Conservation (phyloP, 1,140 invertebrate genomes). For the Leptopilina boulardi region DNA sequence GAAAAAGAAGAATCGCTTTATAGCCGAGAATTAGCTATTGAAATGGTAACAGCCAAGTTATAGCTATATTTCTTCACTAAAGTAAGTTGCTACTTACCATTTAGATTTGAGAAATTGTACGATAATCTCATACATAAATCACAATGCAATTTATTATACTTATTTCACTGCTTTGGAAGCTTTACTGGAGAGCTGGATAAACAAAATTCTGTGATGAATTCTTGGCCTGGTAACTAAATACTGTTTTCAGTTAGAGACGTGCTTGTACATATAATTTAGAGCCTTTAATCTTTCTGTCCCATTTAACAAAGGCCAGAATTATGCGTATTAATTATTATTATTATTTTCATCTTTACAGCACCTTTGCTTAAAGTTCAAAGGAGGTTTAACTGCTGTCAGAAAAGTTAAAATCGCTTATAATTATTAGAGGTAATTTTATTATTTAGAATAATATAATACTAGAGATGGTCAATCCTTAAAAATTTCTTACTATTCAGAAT, state of each 20-base stretch:
- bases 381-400: too few species aligned
- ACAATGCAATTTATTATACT: slow-evolving; percentile 2
- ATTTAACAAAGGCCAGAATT: not conserved
- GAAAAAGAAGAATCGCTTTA: too few species aligned
- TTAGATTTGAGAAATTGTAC: not conserved
- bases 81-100: not conserved
- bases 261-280: not conserved
- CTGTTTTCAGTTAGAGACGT: not conserved
- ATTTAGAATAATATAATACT: too few species aligned
- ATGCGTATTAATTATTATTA: too few species aligned
- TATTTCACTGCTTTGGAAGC: slow-evolving; percentile 12
- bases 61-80: not conserved
- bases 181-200: slow-evolving; percentile 3
- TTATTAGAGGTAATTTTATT: too few species aligned
- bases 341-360: too few species aligned
- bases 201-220: slow-evolving; percentile 4
- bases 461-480: too few species aligned
- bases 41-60: too few species aligned
- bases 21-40: too few species aligned
- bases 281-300: not conserved
- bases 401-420: too few species aligned
- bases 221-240: not conserved
- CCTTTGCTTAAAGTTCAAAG: too few species aligned
- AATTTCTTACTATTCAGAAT: too few species aligned
- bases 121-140: slow-evolving; percentile 11